Evolutionary conservation across 2,113 vertebrate genomes (phyloP).

Genomic region (Tachuris rubrigastra): DNA sequence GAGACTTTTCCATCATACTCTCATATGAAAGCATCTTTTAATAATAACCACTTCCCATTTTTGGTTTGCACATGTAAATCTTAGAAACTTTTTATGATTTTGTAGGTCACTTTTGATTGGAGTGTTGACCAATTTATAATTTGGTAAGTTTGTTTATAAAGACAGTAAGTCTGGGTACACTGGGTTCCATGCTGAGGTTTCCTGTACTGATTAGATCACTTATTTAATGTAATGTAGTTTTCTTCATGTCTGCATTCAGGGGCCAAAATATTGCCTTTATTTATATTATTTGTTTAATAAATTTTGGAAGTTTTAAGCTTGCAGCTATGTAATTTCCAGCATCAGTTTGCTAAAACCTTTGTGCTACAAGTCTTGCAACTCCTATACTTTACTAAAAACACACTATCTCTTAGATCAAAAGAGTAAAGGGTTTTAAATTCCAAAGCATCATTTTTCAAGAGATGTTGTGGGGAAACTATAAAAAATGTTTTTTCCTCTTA

Average conservation of each 20-base stretch:
- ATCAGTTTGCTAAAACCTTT: neutral
- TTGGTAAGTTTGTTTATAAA: neutral
- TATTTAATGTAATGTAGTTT: neutral
- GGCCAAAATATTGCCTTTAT: neutral
- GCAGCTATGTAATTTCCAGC: neutral
- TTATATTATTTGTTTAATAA: neutral
- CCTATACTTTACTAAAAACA: neutral
- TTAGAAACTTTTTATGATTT: neutral
- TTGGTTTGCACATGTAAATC: neutral
- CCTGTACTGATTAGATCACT: neutral
- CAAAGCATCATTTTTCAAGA: neutral
- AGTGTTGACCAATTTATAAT: neutral
- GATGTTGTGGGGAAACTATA: neutral
- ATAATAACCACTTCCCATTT: neutral
- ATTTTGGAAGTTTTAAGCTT: neutral
- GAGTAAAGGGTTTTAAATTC: neutral
- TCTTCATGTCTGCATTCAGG: neutral
- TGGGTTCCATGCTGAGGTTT: neutral
- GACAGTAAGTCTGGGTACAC: neutral
- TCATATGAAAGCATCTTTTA: neutral
- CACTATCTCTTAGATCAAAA: neutral
- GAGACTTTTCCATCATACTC: neutral
- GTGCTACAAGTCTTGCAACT: neutral
- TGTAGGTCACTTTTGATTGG: neutral
- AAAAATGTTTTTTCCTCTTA: neutral